Base-by-base conservation (phyloP, 1,140 invertebrate genomes). In the Gryllus bimaculatus region DNA sequence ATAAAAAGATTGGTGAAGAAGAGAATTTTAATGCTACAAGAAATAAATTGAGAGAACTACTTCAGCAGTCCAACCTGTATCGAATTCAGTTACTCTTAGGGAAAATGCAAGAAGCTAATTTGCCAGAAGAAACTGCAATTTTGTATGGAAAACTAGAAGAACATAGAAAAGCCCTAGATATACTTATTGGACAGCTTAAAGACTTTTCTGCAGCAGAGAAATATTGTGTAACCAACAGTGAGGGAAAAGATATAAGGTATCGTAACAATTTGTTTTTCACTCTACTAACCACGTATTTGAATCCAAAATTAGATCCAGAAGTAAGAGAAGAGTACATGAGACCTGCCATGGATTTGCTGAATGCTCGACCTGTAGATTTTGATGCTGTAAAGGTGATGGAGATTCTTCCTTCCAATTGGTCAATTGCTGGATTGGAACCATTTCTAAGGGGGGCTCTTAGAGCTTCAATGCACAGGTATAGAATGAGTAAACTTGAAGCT, bases 101-200 rank as follows among this genome's bases (percentile, higher is more conserved):
- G 8, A 87, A 88, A 81, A 84, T 86, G 20, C 84, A 85, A 75
- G 86, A 87, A 76, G 86, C 84, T 10, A 83, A 86, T 13, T 84
- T 89, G 80, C 83, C 86, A 84, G 83, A 86, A 73, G 88, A 89
- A 83, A 87, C 85, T 83, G 88, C 88, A 26, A 87, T 88, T 81
- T 82, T 89, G 0, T 87, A 88, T 84, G 88, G 88, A 80, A 88
- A 88, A 84, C 87, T 88, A 47, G 87, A 87, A 81, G 87, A 89
- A 78, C 88, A 89, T 84, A 87, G 88, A 74, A 88, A 88, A 82
- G 87, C 88, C 2, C 81, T 89, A n/a, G 82, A 84, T 39, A 87
- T 89, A 77, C 82, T 89, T n/a, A 87, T 89, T 0, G 85, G 88
- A 82, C 85, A 87, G 80, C 81, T 89, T 74, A 85, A 86, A 81